These are phyloP conservation scores for Phacellophora camtschatica DNA, from an alignment of 30 jellyfish, hydroid and myxozoan species.

Conservation along the genomic window DNA sequence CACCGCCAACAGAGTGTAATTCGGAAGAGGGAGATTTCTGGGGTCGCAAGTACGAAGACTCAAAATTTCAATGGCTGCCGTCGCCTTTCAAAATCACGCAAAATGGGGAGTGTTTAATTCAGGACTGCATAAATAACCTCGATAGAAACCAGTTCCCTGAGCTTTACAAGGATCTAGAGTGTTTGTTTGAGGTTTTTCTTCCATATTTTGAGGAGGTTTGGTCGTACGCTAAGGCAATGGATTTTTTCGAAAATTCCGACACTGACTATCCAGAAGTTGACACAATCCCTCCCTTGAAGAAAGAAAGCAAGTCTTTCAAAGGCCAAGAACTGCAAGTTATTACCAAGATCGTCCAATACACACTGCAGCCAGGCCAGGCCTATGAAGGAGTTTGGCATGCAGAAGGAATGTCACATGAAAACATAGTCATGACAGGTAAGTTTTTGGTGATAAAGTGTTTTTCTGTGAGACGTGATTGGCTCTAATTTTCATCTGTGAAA, in stretches of 20 bases:
- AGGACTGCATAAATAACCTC: conserved; percentile 69
- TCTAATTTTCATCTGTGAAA: no score
- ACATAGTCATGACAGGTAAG: conserved; percentile 86
- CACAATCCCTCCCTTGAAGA: conserved; percentile 11
- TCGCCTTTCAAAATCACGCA: conserved; percentile 68
- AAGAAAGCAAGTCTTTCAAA: conserved; percentile 27
- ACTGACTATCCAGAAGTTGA: conserved; percentile 33
- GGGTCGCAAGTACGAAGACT: conserved; percentile 74
- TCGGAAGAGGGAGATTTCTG: conserved; percentile 55
- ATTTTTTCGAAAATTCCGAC: conserved; percentile 11
- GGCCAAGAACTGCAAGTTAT: conserved; percentile 74
- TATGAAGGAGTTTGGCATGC: conserved; percentile 95
- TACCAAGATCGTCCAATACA: conserved; percentile 73
- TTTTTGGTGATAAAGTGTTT: no score
- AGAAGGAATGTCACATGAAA: conserved; percentile 91
- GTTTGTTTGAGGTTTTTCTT: conserved; percentile 56
- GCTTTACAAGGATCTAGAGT: conserved; percentile 53
- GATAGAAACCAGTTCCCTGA: conserved; percentile 45
- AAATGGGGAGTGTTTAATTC: conserved; percentile 60
- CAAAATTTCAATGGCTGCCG: conserved; percentile 83
- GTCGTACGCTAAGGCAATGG: conserved; percentile 82
- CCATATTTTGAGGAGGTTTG: conserved; percentile 81
- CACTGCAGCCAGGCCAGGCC: conserved; percentile 69
- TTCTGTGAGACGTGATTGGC: background rate
- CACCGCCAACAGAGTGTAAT: background rate